A percentile compares a stretch with the other conserved stretches of the same genome.
These are phyloP conservation scores for Pristionchus entomophagus DNA, from an alignment of 2,888 invertebrate species.

Conservation along the genomic window DNA sequence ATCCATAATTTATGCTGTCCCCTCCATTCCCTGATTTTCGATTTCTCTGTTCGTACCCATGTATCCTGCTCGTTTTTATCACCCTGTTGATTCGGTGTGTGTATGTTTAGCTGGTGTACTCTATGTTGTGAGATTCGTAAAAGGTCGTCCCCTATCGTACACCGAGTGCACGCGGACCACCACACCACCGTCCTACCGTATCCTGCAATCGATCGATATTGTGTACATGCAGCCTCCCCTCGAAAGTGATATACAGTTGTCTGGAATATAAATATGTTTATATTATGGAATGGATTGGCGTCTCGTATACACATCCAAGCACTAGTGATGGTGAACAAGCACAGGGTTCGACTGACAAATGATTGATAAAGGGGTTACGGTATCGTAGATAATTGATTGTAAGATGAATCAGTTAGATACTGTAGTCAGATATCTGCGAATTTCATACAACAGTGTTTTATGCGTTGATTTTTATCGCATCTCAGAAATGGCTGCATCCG, in stretches of 20 bases:
- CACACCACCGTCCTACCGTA: background rate
- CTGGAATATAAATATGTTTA: conserved; percentile 26
- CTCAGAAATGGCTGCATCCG: background rate
- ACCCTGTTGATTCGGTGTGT: background rate
- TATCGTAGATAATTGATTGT: background rate
- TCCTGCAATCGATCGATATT: conserved; percentile 22
- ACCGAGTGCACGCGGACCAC: background rate
- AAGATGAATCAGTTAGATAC: conserved; percentile 22
- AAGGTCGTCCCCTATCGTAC: background rate
- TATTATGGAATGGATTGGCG: conserved; percentile 25
- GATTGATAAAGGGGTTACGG: conserved; percentile 26
- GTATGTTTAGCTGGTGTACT: too few species aligned
- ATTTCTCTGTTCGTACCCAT: background rate
- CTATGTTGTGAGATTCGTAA: conserved; percentile 33
- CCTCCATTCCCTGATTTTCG: background rate
- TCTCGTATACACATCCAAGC: background rate
- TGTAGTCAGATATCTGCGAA: conserved; percentile 38
- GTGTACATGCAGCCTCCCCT: conserved; percentile 5
- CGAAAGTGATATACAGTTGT: conserved; percentile 38
- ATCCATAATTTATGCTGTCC: conserved; percentile 7
- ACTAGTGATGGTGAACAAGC: conserved; percentile 24
- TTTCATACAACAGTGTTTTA: background rate
- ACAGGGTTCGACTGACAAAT: background rate
- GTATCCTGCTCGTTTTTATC: conserved; percentile 15
- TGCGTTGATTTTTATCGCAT: too few species aligned